Base-by-base conservation (phyloP, 2,797 vertebrate genomes). In the Arremon aurantiirostris region DNA sequence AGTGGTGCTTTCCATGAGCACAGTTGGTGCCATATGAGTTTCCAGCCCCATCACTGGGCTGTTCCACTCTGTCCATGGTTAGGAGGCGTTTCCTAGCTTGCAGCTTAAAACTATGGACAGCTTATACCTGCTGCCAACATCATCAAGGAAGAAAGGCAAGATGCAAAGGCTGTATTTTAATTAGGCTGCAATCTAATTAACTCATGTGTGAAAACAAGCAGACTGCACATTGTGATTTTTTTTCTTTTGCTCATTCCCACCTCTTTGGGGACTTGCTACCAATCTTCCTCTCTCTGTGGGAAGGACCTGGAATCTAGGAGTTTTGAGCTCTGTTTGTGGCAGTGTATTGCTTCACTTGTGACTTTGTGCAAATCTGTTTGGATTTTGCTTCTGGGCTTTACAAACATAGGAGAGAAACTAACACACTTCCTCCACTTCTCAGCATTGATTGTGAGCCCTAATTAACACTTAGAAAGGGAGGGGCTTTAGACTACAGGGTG, bases 111-210 rank as follows among this genome's bases (percentile, higher is more conserved):
- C 15, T 59, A 22, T 0, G 19, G 79, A 39, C 61, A 92, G 26
- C 35, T 17, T 65, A 0, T 75, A 69, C 59, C 73, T 65, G 52
- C 79, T 90, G 59, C 44, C 73, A 23, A 5, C 39, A 14, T 65
- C 35, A 30, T 46, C 57, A 37, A 52, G 69, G 73, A 88, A 57
- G 56, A 80, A 82, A 68, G 53, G 30, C 19, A 41, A 82, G 72
- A 73, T 53, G 60, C 71, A 86, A 86, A 71, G 61, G 42, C 70
- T 89, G 35, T 66, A 8, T 89, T 95, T 94, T 95, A 92, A 86
- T 94, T 84, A 92, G 86, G 32, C 35, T 65, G 37, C 73, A 66
- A 8, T 86, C 42, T 79, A 90, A 92, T 86, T 88, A 94, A 64
- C 34, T 64, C 46, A 68, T 27, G 14, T 42, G 65, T 93, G 94